phyloP scores from a whole-genome alignment of 2,113 vertebrate species.

The Ammospiza caudacuta region DNA sequence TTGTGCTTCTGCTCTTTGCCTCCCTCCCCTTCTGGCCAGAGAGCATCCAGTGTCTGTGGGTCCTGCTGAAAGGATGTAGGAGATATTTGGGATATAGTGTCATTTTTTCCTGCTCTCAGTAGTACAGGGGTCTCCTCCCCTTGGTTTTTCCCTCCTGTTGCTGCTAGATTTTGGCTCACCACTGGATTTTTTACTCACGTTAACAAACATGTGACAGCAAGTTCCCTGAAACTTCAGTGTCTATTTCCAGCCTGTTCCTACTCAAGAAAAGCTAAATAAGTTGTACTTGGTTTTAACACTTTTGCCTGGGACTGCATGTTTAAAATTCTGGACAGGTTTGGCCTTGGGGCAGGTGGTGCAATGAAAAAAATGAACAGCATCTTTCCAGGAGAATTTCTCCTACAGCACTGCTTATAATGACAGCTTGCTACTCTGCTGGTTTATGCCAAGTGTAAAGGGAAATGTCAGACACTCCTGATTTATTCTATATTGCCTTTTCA shows the following conservation, averaged over 20 bases:
- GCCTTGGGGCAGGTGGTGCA: not conserved
- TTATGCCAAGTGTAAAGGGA: not conserved
- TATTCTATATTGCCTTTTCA: not conserved
- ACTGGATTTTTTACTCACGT: not conserved
- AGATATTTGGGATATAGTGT: not conserved
- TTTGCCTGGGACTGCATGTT: not conserved
- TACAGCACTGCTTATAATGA: not conserved
- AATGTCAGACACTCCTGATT: not conserved
- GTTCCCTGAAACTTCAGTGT: not conserved
- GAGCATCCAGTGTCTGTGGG: not conserved
- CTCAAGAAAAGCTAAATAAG: not conserved
- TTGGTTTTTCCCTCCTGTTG: not conserved
- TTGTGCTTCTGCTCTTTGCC: not conserved
- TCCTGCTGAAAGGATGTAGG: not conserved
- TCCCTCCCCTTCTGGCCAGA: not conserved
- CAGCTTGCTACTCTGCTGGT: not conserved
- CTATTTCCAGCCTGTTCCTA: not conserved
- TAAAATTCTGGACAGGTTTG: slow-evolving; percentile 37
- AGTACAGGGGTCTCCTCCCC: not conserved
- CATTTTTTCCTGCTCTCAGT: not conserved
- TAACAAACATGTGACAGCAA: not conserved
- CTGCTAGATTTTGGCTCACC: not conserved
- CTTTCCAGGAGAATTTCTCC: slow-evolving; percentile 15
- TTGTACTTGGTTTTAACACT: not conserved
- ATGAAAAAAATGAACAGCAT: not conserved